Base-by-base conservation (phyloP, 2,113 vertebrate species). In the Garra rufa region DNA sequence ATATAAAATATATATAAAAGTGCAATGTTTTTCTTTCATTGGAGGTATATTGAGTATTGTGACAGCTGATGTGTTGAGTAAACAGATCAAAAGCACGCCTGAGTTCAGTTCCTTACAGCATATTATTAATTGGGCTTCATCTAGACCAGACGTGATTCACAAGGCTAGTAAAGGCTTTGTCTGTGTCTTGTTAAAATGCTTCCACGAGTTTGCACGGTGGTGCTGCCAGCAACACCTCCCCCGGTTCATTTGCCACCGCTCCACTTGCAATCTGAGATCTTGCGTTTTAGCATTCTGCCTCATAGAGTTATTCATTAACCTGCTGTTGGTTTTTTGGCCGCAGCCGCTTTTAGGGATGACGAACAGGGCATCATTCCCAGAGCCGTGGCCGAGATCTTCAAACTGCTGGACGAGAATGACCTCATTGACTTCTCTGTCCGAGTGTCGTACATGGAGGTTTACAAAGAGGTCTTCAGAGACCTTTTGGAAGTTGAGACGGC, bases 381-480 rank as follows among this genome's bases (percentile, higher is more conserved):
- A 70, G 97, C 98, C 70, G 95, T 98, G 92, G 98, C 97, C 0
- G 98, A 99, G 90, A 92, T 97, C 84, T 99, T 99, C 92, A 97
- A 96, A 92, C 94, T 98, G n/a, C 96, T 99, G 0, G 98, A 99
- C 59, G 97, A 99, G 92, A 99, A 98, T 1, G 96, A 98, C 90
- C 94, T 98, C 52, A 92, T 95, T 0, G 97, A 99, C 91, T 99
- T 97, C 80, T 96, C 95, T 0, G 94, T 99, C 73, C 94, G 95
- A 5, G 96, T 99, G 52, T 99, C 98, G 76, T 99, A 99, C 92
- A 91, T 99, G 89, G 98, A 99, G 84, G 97, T 99, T 83, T 99
- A 99, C 91, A 99, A 97, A 91, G 98, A 99, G 89, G 98, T 99
- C 83, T 97, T 99, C 86, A 95, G 96, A 70, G 98, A 99, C 91